Evolutionary conservation across 2,888 invertebrate species (phyloP), one percentile per base, ranked within the genome.

Genomic region (Blera fallax): DNA sequence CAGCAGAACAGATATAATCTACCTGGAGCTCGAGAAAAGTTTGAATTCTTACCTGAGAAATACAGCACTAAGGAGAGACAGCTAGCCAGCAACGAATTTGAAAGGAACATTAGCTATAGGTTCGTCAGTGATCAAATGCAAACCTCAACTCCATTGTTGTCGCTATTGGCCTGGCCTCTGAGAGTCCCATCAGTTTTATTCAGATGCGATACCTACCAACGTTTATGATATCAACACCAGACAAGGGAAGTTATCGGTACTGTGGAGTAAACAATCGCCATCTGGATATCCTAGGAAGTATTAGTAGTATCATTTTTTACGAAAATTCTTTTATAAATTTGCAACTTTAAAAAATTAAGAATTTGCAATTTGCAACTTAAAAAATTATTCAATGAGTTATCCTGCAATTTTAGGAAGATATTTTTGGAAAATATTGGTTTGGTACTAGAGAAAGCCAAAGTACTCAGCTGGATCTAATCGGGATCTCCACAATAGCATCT

Each of bases 231-330:
- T 62, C 52, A 70, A 43, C 29, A 14, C 14, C 34, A n/a, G 56
- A 70, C 5, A 14, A 3, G 11, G 18, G 18, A 32, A 58, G 45
- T 8, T 50, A 79, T n/a, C 34, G 14, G 5, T 87, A 76, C 24
- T 60, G 37, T 67, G 83, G 77, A 54, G 77, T 87, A 2, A 87
- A 87, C 52, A 65, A 70, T 29, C 81, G 81, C 27, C 73, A 43
- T 7, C 43, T 84, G 4, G 21, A 80, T 10, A 14, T 81, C 4
- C 6, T 60, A n/a, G 77, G 83, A 54, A 56, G 21, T 24, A 43
- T 64, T 7, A 18, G 37, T 21, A 40, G 40, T 64, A 50, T 16
- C 2, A 64, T 87, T 21, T 40, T 40, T 48, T 80, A 56, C 62
- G 43, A 80, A 27, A 60, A 69, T 72, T 72, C 37, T 3, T 40